Evolutionary conservation across 2,113 vertebrate species (phyloP), one percentile per base, ranked within the genome.

Genomic region (Progne subis): DNA sequence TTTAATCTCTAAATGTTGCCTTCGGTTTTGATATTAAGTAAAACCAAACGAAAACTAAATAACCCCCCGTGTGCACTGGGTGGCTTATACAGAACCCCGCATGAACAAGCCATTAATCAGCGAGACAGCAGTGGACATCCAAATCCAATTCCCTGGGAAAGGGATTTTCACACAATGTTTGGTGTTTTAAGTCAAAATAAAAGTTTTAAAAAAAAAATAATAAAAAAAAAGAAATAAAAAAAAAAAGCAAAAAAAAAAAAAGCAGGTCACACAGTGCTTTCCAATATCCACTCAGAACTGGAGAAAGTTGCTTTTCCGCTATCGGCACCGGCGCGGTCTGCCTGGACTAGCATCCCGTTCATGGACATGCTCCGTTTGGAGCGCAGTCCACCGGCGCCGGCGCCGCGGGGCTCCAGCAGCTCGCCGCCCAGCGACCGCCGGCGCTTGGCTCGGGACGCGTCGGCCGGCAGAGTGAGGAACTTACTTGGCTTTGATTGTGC

Each of bases 221-320:
- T 3, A 21, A 94, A 37, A 37, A 37, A 37, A 37, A 37, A 37
- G 8, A 37, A 37, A 37, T 8, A 37, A 37, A 37, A 82, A 86
- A 86, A 70, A 43, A n/a, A 81, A 81, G 37, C 90, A 80, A 80
- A 77, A 61, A 39, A 46, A 86, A 84, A 92, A 95, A 94, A 93
- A 93, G 88, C 92, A 78, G 85, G 93, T 99, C 98, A 99, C 96
- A 99, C 98, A 68, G 99, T 98, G 98, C 99, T 99, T 98, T 99
- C 98, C 96, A 99, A 98, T 98, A 99, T 98, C 98, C 98, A 99
- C 98, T 99, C 98, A 77, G 99, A 98, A 87, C 99, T 98, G 84
- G 97, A 98, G 95, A 98, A 98, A 57, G 98, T 95, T 57, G 97
- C 98, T 98, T 98, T 98, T 92, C 98, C 98, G 11, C 98, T 97